Evolutionary conservation across 2,113 vertebrate species (phyloP).

Genomic region (Coptodon bakossiorum): DNA sequence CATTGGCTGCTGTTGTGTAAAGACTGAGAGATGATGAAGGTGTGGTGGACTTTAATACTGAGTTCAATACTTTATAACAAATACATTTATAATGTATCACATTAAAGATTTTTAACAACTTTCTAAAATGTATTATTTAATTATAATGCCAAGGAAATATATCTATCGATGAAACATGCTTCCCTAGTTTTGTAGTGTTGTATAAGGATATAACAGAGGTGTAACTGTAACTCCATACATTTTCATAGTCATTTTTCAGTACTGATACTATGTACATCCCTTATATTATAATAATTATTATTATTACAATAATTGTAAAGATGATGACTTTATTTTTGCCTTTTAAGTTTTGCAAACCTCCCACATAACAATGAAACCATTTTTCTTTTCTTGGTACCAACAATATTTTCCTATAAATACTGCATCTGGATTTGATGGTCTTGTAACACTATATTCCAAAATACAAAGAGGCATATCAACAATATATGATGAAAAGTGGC

Average conservation of each 20-base stretch:
- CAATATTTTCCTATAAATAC: background rate
- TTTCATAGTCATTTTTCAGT: background rate
- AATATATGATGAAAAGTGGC: background rate
- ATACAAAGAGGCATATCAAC: background rate
- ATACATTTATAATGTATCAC: background rate
- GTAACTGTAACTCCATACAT: background rate
- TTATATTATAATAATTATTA: background rate
- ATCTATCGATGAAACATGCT: accelerated
- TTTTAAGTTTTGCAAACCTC: background rate
- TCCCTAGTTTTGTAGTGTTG: background rate
- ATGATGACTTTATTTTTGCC: background rate
- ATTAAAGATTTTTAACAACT: background rate
- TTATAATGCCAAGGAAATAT: background rate
- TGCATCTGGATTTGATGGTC: background rate
- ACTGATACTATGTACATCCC: background rate
- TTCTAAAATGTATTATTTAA: background rate
- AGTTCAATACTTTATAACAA: background rate
- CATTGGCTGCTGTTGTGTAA: background rate
- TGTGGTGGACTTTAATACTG: background rate
- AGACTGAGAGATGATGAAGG: background rate
- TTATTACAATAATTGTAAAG: background rate
- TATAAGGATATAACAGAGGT: background rate
- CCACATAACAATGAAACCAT: background rate
- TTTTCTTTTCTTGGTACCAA: background rate
- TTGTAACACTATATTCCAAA: background rate